Evolutionary conservation across 2,797 vertebrate species (phyloP).

Genomic region (Tympanoctomys barrerae): DNA sequence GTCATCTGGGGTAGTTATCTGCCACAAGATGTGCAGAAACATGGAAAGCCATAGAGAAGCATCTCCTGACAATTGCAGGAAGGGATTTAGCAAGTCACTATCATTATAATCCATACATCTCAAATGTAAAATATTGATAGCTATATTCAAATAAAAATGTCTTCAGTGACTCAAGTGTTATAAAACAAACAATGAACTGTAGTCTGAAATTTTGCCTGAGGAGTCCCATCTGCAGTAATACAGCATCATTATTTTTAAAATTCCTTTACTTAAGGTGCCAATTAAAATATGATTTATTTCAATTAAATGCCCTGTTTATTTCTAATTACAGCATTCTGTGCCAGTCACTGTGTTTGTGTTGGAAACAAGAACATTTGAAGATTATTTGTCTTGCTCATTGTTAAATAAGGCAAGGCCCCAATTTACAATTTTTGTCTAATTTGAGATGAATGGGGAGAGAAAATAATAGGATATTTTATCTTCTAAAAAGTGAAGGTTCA

Average conservation of each 20-base stretch:
- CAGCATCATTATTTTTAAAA: conserved; percentile 69
- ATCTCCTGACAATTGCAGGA: neutral
- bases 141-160: conserved; percentile 40
- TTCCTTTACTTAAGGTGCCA: conserved; percentile 79
- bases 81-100: neutral
- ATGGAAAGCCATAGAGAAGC: neutral
- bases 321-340: conserved; percentile 74
- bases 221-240: conserved; percentile 55
- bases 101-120: neutral
- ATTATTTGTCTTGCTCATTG: conserved; percentile 62
- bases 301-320: conserved; percentile 69
- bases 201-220: neutral
- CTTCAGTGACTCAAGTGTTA: neutral
- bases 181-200: neutral
- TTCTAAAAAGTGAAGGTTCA: conserved; percentile 18
- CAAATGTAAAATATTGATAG: neutral
- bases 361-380: conserved; percentile 63
- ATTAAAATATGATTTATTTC: conserved; percentile 81
- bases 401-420: conserved; percentile 66
- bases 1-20: neutral
- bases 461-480: conserved; percentile 37
- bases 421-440: conserved; percentile 48
- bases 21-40: neutral
- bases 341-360: conserved; percentile 65
- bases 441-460: conserved; percentile 39